These are phyloP conservation scores for Drosophila repletoides DNA, from an alignment of 1,140 invertebrate species.

Conservation along the genomic window DNA sequence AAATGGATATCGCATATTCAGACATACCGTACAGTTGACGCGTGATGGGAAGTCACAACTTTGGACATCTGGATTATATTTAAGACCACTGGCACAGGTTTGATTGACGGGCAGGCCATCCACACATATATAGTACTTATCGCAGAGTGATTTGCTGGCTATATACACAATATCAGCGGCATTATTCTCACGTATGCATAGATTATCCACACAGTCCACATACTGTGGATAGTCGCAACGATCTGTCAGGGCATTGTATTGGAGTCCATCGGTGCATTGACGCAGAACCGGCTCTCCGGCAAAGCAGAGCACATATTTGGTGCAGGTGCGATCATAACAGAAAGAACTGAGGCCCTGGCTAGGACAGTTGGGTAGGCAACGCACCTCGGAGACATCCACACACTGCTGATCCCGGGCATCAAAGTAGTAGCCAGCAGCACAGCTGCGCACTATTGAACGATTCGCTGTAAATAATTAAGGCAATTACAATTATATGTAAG, in stretches of 20 bases:
- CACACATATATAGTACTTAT: conserved; percentile 67
- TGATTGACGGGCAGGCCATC: conserved; percentile 47
- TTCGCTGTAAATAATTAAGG: conserved; percentile 15
- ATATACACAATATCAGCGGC: conserved; percentile 55
- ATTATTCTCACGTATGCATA: conserved; percentile 62
- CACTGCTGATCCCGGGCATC: conserved; percentile 62
- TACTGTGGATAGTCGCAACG: conserved; percentile 73
- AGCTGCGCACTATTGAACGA: conserved; percentile 32
- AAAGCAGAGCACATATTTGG: conserved; percentile 72
- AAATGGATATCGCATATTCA: background rate
- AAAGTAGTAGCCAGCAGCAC: conserved; percentile 37
- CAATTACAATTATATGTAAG: background rate
- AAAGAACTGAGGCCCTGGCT: conserved; percentile 49
- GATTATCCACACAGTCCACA: conserved; percentile 73
- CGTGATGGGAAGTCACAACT: conserved; percentile 63
- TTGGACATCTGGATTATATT: conserved; percentile 48
- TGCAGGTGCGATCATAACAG: conserved; percentile 70
- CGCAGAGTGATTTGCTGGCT: conserved; percentile 59
- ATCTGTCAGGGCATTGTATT: conserved; percentile 67
- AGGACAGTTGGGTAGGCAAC: conserved; percentile 55
- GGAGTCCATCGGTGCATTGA: conserved; percentile 58
- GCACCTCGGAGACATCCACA: conserved; percentile 32
- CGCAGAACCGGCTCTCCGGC: conserved; percentile 48
- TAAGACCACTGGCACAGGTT: conserved; percentile 59
- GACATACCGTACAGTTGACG: conserved; percentile 65